Percentiles rank a stretch among this genome's conserved stretches.
phyloP scores from a whole-genome alignment of 2,888 invertebrate species.

The Gari tellinella region DNA sequence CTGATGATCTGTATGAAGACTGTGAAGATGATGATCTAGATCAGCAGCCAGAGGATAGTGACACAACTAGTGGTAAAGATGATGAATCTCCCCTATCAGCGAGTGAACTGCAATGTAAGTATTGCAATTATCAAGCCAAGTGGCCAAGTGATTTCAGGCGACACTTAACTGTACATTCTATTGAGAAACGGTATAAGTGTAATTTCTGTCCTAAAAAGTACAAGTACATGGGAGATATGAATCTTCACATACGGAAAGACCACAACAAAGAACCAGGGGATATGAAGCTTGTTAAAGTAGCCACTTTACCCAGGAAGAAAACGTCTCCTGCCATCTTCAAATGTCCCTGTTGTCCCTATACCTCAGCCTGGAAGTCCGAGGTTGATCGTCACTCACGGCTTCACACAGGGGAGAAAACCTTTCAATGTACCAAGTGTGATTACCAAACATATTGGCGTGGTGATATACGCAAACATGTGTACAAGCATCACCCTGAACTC shows the following conservation, averaged over 20 bases:
- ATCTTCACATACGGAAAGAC: conserved; percentile 89
- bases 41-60: conserved; percentile 2
- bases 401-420: conserved; percentile 84
- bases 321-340: conserved; percentile 85
- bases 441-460: conserved; percentile 86
- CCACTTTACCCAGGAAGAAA: conserved; percentile 69
- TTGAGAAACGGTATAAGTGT: conserved; percentile 82
- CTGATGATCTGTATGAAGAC: conserved; percentile 22
- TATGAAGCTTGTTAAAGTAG: conserved; percentile 67
- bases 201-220: conserved; percentile 90
- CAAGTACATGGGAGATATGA: conserved; percentile 89
- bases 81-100: conserved; percentile 27
- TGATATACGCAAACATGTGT: conserved; percentile 85
- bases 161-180: conserved; percentile 82
- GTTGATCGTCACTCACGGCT: conserved; percentile 85
- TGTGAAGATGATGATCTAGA: conserved; percentile 18
- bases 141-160: conserved; percentile 83
- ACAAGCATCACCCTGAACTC: conserved; percentile 84
- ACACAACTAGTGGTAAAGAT: not conserved
- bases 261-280: conserved; percentile 85
- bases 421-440: conserved; percentile 84
- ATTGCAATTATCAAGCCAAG: conserved; percentile 83
- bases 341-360: conserved; percentile 88
- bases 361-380: conserved; percentile 85
- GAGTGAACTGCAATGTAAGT: conserved; percentile 75